A percentile compares a stretch with the other conserved stretches of the same genome.
phyloP scores from a whole-genome alignment of 2,113 vertebrate species.

The Maccullochella peelii region DNA sequence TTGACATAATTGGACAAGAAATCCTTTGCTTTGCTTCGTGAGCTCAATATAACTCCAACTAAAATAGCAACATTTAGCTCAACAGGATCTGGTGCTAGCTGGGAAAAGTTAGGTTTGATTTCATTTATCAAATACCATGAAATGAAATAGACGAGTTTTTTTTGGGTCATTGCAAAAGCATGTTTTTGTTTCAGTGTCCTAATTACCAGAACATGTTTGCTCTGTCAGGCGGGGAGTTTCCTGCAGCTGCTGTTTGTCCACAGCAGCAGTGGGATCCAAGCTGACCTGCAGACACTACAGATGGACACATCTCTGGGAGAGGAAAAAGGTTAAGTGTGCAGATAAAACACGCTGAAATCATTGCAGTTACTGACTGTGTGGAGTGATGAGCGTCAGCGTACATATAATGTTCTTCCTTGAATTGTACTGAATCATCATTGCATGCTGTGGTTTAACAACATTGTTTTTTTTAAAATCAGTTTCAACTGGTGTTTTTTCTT shows the following conservation, averaged over 20 bases:
- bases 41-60: slow-evolving; percentile 27
- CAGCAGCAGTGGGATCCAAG: slow-evolving; percentile 19
- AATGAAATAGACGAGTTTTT: slow-evolving; percentile 30
- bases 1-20: slow-evolving; percentile 4
- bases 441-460: background rate
- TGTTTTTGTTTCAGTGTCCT: slow-evolving; percentile 47
- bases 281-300: slow-evolving; percentile 12
- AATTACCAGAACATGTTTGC: slow-evolving; percentile 41
- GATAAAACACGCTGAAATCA: slow-evolving; percentile 1
- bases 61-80: slow-evolving; percentile 26
- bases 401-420: background rate
- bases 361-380: background rate
- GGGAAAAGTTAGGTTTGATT: slow-evolving; percentile 28
- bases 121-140: slow-evolving; percentile 12
- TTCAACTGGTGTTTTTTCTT: background rate
- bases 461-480: background rate
- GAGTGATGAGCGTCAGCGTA: background rate
- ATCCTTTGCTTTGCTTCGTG: background rate
- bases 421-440: background rate
- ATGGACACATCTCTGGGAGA: slow-evolving; percentile 13
- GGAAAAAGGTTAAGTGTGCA: slow-evolving; percentile 12
- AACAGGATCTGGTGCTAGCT: slow-evolving; percentile 15
- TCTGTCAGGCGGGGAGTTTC: slow-evolving; percentile 22
- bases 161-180: slow-evolving; percentile 46
- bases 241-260: slow-evolving; percentile 47